phyloP scores from a whole-genome alignment of 2,797 vertebrate genomes.

The Hipposideros larvatus region DNA sequence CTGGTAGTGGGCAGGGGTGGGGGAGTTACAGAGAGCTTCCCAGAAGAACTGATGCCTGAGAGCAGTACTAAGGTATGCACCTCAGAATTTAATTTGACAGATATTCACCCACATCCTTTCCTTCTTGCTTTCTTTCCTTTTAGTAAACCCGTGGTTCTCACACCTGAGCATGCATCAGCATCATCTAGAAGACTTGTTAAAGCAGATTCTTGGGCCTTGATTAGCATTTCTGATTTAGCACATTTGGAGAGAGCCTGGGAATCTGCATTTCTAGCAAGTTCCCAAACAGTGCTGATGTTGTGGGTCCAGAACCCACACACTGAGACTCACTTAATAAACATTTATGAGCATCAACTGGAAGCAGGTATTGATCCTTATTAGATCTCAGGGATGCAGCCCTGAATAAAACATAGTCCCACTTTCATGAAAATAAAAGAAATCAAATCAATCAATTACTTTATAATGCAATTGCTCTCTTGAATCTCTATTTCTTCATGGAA shows the following conservation, averaged over 20 bases:
- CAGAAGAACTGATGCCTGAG: neutral
- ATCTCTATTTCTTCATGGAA: neutral
- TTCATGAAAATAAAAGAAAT: neutral
- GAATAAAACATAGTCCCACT: neutral
- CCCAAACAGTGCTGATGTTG: neutral
- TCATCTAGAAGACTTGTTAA: neutral
- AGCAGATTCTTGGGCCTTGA: neutral
- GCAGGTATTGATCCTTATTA: neutral
- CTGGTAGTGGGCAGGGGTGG: neutral
- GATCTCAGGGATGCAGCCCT: neutral
- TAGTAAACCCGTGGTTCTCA: neutral
- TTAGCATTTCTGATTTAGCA: neutral
- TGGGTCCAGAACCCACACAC: neutral
- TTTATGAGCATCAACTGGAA: neutral
- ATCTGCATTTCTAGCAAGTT: neutral
- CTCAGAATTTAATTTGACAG: neutral
- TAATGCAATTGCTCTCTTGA: neutral
- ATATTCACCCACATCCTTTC: neutral
- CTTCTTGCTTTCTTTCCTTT: neutral
- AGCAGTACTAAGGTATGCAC: neutral
- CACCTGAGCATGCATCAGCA: neutral
- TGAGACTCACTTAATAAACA: neutral
- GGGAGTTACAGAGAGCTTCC: neutral
- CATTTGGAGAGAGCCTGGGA: neutral
- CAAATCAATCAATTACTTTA: slow-evolving; percentile 21